Evolutionary conservation across 2,888 invertebrate species (phyloP), one percentile per base, ranked within the genome.

Genomic region (Schizotus pectinicornis): DNA sequence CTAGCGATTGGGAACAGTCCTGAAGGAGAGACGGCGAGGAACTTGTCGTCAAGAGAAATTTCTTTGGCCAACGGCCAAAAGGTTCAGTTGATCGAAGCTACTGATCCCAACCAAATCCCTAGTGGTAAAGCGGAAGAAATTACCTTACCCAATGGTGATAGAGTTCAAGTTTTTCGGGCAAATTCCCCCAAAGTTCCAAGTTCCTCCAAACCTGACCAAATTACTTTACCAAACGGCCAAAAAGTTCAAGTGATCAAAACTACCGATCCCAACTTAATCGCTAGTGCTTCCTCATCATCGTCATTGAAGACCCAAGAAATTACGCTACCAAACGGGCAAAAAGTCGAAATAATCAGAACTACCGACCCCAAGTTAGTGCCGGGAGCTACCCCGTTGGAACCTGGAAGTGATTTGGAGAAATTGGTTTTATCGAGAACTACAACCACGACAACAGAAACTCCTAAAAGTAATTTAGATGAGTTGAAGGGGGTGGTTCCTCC

Each of bases 401-500:
- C 75, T 7, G 74, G 74, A 14, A 75, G 75, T 55, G 74, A 76
- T 51, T 67, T 78, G 39, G 76, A 76, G 56, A 74, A 77, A 63
- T 63, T 78, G 13, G 69, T 77, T 5, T 56, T 74, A 69, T 83
- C 59, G 75, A 82, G 72, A 56, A 72, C 71, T 6, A 71, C 74
- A 1, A 77, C 82, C 1, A 66, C 76, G 0, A 83, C 76, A 0
- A 83, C 84, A 31, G 84, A 82, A 65, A 90, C 91, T 57, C 88
- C 87, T 30, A 84, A 84, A 62, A 82, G 84, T 12, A 84, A 90
- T 1, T 83, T 93, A 6, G 91, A 92, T 46, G 91, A 93, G 72
- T 77, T 93, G 39, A 90, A 89, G 75, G 90, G 88, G 0, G 89
- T 92, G 0, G 79, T 92, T 56, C 92, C 92, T 1, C 88, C 89